Base-by-base conservation (phyloP, 1,140 invertebrate genomes). In the Cydia splendana region DNA sequence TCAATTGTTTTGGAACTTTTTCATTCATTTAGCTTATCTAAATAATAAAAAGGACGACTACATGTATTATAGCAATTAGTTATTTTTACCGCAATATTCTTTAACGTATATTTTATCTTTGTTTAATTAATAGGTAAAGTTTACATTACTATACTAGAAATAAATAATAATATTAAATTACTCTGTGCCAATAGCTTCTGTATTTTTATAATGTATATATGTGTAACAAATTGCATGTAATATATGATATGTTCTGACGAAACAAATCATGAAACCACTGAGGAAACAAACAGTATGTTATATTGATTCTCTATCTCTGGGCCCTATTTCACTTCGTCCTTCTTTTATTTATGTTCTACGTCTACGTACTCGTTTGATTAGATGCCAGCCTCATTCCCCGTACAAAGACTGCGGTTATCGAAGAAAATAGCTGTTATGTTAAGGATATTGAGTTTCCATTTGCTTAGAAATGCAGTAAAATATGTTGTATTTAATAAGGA, bases 261-360 rank as follows among this genome's bases (percentile, higher is more conserved):
- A 62, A 24, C 9, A 62, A 62, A 62, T 62, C 9, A n/a, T n/a
- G n/a, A n/a, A n/a, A n/a, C n/a, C n/a, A 24, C 57, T 12, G 0
- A 9, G 53, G n/a, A n/a, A 62, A 10, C 57, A 18, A 53, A 53
- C 2, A 24, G 57, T 24, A 24, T 62, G 20, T 24, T 20, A 24
- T 62, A 62, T 62, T 62, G 20, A 20, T 62, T 62, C 20, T 10
- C 6, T 62, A 62, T 62, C 20, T 62, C 57, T 12, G 7, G 53
- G 20, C n/a, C 24, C 57, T 57, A 57, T 57, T 57, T 62, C 57
- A 62, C 57, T 9, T 9, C 57, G 20, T 62, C 57, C n/a, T 62
- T 62, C 57, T 62, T 62, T 62, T 62, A 20, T 62, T 62, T 62
- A 62, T 62, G 18, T 62, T n/a, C 45, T 13, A 45, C 12, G 42